Percentiles rank a stretch among this genome's conserved stretches.
Evolutionary conservation across 2,797 vertebrate species (phyloP).

Genomic region (Helostoma temminkii): DNA sequence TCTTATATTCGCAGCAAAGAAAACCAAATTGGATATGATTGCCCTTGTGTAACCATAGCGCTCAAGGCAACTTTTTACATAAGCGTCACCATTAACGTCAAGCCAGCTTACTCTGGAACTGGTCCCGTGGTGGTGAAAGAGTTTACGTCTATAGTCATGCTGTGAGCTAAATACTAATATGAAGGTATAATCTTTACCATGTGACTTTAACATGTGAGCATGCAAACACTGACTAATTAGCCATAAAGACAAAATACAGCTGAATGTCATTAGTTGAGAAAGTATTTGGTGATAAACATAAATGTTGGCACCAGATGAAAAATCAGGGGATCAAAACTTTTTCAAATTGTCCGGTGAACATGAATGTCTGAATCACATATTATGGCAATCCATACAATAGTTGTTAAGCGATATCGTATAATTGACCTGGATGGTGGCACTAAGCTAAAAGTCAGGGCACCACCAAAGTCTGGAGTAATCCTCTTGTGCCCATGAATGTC

Average conservation of each 20-base stretch:
- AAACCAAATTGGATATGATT: conserved; percentile 18
- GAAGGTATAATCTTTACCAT: not conserved
- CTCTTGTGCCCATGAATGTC: not conserved
- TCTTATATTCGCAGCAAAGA: conserved; percentile 28
- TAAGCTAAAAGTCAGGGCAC: not conserved
- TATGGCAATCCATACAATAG: not conserved
- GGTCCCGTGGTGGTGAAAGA: not conserved
- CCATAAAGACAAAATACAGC: too few relatives aligned
- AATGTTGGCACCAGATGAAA: not conserved
- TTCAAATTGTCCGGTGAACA: not conserved
- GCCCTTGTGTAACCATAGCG: conserved; percentile 7
- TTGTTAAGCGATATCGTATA: too few relatives aligned
- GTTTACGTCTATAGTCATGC: not conserved
- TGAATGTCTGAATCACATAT: not conserved
- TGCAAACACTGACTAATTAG: not conserved
- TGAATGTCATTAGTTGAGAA: too few relatives aligned
- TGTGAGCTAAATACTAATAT: conserved; percentile 5
- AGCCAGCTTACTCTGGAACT: not conserved
- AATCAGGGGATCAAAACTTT: not conserved
- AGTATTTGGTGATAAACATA: not conserved
- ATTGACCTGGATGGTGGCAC: not conserved
- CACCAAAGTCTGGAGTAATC: not conserved
- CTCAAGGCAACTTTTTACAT: not conserved
- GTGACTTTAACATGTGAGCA: not conserved
- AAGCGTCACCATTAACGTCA: not conserved